phyloP scores from a whole-genome alignment of 2,888 invertebrate genomes.

The Mimumesa dahlbomi region DNA sequence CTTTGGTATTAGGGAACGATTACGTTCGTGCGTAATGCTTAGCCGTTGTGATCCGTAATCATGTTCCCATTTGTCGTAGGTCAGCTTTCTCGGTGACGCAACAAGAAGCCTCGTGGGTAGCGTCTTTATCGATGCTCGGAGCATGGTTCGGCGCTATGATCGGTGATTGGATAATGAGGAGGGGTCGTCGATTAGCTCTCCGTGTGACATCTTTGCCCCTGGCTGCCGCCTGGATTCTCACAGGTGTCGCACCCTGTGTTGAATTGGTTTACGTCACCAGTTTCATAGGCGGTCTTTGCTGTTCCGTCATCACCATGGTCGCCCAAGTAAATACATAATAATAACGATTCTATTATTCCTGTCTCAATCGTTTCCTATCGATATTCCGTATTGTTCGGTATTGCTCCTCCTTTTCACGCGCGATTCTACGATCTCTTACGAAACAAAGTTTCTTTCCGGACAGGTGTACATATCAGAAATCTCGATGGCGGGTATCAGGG shows the following conservation, averaged over 20 bases:
- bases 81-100: constrained; percentile 85
- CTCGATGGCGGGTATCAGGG: constrained; percentile 92
- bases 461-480: constrained; percentile 96
- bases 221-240: constrained; percentile 90
- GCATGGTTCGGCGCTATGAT: constrained; percentile 90
- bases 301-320: constrained; percentile 88
- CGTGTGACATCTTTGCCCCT: constrained; percentile 88
- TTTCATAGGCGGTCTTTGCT: constrained; percentile 91
- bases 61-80: constrained; percentile 64
- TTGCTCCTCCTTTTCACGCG: too few relatives aligned
- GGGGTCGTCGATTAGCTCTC: constrained; percentile 87
- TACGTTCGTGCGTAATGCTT: constrained; percentile 44
- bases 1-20: constrained; percentile 42
- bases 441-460: too few relatives aligned
- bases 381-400: too few relatives aligned
- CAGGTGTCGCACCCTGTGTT: constrained; percentile 89
- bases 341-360: too few relatives aligned
- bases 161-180: constrained; percentile 89
- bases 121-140: constrained; percentile 89
- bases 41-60: constrained; percentile 24
- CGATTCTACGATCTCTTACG: too few relatives aligned
- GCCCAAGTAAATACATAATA: constrained; percentile 88
- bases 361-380: too few relatives aligned
- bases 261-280: constrained; percentile 92
- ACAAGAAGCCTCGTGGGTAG: constrained; percentile 91